These are phyloP conservation scores for Germaria angustata DNA, from an alignment of 2,888 invertebrate species.

Conservation along the genomic window DNA sequence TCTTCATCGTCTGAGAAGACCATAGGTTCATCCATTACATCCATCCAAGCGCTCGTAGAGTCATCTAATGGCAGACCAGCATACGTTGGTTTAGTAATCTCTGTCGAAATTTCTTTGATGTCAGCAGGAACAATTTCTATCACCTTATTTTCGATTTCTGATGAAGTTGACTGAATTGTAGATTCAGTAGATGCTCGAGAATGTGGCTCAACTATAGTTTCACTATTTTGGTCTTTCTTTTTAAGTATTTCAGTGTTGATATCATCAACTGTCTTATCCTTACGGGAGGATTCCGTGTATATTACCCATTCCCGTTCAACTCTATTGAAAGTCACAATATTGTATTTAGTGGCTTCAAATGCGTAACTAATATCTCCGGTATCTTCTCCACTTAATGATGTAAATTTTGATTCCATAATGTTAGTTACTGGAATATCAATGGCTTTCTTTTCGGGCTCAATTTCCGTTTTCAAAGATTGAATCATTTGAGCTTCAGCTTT, in stretches of 20 bases:
- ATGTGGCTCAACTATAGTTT: not conserved
- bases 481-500: conserved; percentile 70
- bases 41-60: conserved; percentile 72
- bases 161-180: not conserved
- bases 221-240: not conserved
- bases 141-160: not conserved
- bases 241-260: not conserved
- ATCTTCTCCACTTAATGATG: not conserved
- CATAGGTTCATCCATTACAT: conserved; percentile 78
- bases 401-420: not conserved
- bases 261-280: not conserved
- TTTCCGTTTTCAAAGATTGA: conserved; percentile 68
- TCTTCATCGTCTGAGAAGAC: conserved; percentile 76
- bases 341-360: conserved; percentile 4
- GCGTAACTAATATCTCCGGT: not conserved
- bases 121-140: not conserved
- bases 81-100: conserved; percentile 22
- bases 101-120: not conserved
- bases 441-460: not conserved
- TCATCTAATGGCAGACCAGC: conserved; percentile 72
- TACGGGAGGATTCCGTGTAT: not conserved
- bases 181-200: no score
- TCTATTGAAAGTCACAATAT: not conserved
- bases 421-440: not conserved
- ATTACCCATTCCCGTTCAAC: not conserved